Base-by-base conservation (phyloP, 2,888 invertebrate genomes). In the Sepioteuthis lessoniana region DNA sequence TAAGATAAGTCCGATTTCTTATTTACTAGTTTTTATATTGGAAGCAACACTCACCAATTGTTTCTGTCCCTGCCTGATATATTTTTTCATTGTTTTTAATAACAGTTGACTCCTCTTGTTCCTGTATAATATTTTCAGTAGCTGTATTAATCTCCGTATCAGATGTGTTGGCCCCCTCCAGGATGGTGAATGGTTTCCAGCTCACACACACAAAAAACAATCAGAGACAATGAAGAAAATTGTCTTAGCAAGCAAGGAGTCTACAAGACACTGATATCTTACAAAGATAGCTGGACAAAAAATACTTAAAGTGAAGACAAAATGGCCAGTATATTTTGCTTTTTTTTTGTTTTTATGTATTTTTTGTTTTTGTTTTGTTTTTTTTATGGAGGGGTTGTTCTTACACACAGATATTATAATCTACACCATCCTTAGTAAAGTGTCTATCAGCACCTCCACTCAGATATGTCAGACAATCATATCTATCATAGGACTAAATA, bases 81-180 rank as follows among this genome's bases (percentile, higher is more conserved):
- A n/a, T 10, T 76, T 76, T n/a, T 76, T 35, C 76, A 76, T 76
- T 76, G 76, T 76, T 76, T 35, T 76, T 76, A 35, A n/a, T n/a
- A 35, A 76, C 35, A 10, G 3, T 76, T 16, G n/a, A n/a, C 13
- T 76, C 76, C 76, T 76, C 35, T 76, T 35, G n/a, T 76, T 55
- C 55, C 55, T 25, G 55, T 55, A 55, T 25, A 55, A 25, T 55
- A 21, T 5, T 21, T 25, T 76, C n/a, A 25, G 76, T 35, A n/a
- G 13, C 35, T 16, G 76, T 16, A n/a, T 76, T n/a, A 76, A n/a
- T 76, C n/a, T 76, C 76, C 76, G 76, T 76, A 76, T 76, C 76
- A 35, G 76, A 76, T 76, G n/a, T 76, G 76, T 76, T 76, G 76
- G 76, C 76, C 76, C 76, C 76, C 76, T 76, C 76, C 76, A 76